phyloP scores from a whole-genome alignment of 2,888 invertebrate species.

The Ethmia dodecea region DNA sequence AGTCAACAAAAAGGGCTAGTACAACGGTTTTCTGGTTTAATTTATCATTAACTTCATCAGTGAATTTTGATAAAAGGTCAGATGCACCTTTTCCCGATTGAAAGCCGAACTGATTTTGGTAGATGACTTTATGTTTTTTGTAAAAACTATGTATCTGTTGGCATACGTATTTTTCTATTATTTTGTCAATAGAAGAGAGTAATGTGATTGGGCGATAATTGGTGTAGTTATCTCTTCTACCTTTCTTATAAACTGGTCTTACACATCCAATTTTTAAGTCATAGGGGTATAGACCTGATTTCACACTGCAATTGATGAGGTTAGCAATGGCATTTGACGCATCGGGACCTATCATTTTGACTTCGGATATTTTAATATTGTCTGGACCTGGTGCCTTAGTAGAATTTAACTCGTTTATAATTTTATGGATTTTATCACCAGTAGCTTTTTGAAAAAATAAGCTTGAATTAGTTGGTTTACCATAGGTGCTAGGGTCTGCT shows the following conservation, averaged over 20 bases:
- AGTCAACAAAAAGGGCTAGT: background rate
- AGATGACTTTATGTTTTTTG: conserved; percentile 5
- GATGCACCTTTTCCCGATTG: conserved; percentile 9
- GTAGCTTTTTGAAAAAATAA: background rate
- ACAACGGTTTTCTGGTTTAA: conserved; percentile 7
- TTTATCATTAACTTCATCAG: conserved; percentile 10
- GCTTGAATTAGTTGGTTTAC: background rate
- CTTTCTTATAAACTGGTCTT: conserved; percentile 14
- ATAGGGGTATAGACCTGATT: conserved; percentile 9
- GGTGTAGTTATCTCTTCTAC: background rate
- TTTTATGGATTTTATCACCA: background rate
- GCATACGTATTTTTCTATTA: background rate
- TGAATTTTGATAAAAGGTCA: conserved; percentile 10
- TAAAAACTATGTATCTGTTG: conserved; percentile 11
- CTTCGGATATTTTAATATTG: background rate
- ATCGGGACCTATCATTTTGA: background rate
- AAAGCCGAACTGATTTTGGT: conserved; percentile 12
- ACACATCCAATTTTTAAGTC: conserved; percentile 17
- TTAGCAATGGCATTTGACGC: background rate
- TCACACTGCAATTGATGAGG: conserved; percentile 12
- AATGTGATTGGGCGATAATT: conserved; percentile 7
- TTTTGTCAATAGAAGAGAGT: background rate
- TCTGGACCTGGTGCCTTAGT: conserved; percentile 15
- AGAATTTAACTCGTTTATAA: background rate
- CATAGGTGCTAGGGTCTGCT: background rate